Conservation (phyloP, 2,888 invertebrate genomes). For the Cerastis leucographa region DNA sequence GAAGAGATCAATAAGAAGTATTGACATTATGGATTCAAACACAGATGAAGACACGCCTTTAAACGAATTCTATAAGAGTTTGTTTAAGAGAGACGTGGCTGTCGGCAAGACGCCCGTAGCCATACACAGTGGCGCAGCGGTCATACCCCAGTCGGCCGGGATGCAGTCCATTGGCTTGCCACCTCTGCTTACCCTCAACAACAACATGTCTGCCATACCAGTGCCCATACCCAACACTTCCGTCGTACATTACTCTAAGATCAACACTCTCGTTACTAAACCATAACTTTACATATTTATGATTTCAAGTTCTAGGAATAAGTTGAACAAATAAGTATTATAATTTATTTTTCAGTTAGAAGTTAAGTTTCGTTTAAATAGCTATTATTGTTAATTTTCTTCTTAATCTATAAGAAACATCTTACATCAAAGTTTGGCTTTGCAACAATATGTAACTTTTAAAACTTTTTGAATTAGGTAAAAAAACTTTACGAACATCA, state of each 20-base stretch:
- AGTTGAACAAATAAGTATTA: slow-evolving; percentile 1
- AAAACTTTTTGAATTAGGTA: neutral
- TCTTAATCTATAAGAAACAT: neutral
- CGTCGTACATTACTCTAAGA: slow-evolving; percentile 83
- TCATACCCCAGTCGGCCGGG: slow-evolving; percentile 78
- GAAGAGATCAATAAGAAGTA: slow-evolving; percentile 32
- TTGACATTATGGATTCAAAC: slow-evolving; percentile 30
- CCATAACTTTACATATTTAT: slow-evolving; percentile 45
- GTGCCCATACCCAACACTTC: slow-evolving; percentile 87
- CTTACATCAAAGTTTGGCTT: neutral
- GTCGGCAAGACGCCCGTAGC: slow-evolving; percentile 67
- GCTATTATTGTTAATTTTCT: neutral
- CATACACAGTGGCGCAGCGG: slow-evolving; percentile 76
- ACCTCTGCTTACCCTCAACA: slow-evolving; percentile 80
- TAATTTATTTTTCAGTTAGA: neutral
- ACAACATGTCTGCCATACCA: slow-evolving; percentile 81
- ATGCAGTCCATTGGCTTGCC: slow-evolving; percentile 82
- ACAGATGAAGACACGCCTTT: slow-evolving; percentile 56
- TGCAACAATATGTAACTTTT: neutral
- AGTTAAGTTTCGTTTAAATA: neutral
- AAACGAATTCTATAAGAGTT: slow-evolving; percentile 51
- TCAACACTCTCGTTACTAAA: slow-evolving; percentile 78
- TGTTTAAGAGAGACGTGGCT: slow-evolving; percentile 68
- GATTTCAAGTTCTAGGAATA: slow-evolving; percentile 4
- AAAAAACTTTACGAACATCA: neutral